phyloP scores from a whole-genome alignment of 53 echinoderm and acorn worm species.

The Holothuria leucospilota region DNA sequence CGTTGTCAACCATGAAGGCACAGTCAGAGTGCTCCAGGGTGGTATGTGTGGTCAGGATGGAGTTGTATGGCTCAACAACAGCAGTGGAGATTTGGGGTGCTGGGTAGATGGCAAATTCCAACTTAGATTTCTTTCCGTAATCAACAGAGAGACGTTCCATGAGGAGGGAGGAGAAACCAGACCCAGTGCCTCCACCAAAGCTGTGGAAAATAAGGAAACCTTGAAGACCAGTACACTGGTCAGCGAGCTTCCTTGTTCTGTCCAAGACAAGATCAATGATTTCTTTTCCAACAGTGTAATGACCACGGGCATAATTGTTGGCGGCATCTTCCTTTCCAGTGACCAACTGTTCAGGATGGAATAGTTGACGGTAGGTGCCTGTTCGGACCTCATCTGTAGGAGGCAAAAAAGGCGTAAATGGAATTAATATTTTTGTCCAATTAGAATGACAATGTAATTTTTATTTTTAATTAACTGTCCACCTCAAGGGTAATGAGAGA shows the following conservation, averaged over 20 bases:
- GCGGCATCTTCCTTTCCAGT: slow-evolving; percentile 78
- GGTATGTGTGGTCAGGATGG: too few species aligned
- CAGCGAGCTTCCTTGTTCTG: slow-evolving; percentile 55
- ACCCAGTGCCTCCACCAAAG: too few species aligned
- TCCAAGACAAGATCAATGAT: slow-evolving; percentile 42
- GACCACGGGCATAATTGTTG: slow-evolving; percentile 72
- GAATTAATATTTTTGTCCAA: too few species aligned
- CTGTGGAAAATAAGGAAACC: slow-evolving; percentile 52
- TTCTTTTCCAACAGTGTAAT: slow-evolving; percentile 52
- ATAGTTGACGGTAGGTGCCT: slow-evolving; percentile 58
- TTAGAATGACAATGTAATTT: too few species aligned
- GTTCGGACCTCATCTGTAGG: slow-evolving; percentile 57
- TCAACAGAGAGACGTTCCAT: slow-evolving; percentile 66
- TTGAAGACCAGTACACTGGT: slow-evolving; percentile 66
- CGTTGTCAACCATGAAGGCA: too few species aligned
- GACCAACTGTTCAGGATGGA: slow-evolving; percentile 64
- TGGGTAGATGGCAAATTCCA: too few species aligned
- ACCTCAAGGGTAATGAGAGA: too few species aligned
- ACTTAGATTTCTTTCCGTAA: slow-evolving; percentile 18
- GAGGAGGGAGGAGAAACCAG: slow-evolving; percentile 66
- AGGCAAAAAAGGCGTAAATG: neutral
- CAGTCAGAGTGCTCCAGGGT: too few species aligned
- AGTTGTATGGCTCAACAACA: slow-evolving; percentile 62
- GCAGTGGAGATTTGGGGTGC: slow-evolving; percentile 59
- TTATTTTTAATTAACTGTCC: too few species aligned